Evolutionary conservation across 2,888 invertebrate genomes (phyloP).

Genomic region (Dendrolimus pini): DNA sequence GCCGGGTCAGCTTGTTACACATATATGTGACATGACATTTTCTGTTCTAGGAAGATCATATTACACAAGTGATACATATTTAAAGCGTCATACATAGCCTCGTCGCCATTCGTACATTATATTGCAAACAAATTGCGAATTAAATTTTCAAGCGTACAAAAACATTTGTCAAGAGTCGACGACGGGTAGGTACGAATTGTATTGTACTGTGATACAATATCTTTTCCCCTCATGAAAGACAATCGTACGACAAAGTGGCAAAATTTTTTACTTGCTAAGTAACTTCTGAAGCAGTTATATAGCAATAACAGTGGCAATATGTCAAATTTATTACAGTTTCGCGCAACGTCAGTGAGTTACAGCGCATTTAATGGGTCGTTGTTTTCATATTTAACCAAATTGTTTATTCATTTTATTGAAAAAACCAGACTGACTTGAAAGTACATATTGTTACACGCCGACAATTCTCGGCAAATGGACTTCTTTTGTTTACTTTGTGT

Average conservation of each 20-base stretch:
- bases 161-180: slow-evolving; percentile 6
- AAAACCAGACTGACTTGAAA: too few relatives aligned
- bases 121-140: not conserved
- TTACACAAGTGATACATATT: too few relatives aligned
- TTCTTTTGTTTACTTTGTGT: too few relatives aligned
- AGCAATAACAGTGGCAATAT: slow-evolving; percentile 40
- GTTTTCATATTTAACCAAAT: slow-evolving; percentile 20
- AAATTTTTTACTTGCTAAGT: slow-evolving; percentile 29
- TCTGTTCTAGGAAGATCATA: too few relatives aligned
- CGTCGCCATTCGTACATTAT: not conserved
- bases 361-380: slow-evolving; percentile 31
- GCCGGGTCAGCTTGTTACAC: too few relatives aligned
- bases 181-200: not conserved
- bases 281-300: slow-evolving; percentile 33
- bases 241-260: slow-evolving; percentile 2
- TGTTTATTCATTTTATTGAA: slow-evolving; percentile 14
- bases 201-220: not conserved
- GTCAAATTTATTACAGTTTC: slow-evolving; percentile 37
- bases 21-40: too few relatives aligned
- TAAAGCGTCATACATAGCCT: too few relatives aligned
- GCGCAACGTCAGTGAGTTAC: slow-evolving; percentile 30
- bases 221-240: not conserved
- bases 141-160: not conserved
- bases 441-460: too few relatives aligned
- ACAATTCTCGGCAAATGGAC: too few relatives aligned